Percentiles rank a stretch among this genome's conserved stretches.
These are phyloP conservation scores for Eutrigla gurnardus DNA, from an alignment of 2,797 vertebrate species.

Conservation along the genomic window DNA sequence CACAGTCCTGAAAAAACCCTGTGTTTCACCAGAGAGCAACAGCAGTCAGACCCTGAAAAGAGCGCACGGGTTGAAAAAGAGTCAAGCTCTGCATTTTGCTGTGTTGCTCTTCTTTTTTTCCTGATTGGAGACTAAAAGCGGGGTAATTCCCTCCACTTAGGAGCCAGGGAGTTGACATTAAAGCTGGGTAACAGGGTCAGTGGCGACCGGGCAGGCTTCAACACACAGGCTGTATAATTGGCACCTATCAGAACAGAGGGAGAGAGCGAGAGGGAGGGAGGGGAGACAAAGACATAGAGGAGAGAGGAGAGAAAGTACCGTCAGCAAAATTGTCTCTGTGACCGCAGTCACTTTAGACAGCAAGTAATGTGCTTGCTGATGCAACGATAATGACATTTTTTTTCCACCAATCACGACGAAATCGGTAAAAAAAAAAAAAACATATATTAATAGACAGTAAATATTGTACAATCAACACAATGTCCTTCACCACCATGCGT, in stretches of 20 bases:
- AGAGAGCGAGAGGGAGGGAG: conserved; percentile 32
- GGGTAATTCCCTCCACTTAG: conserved; percentile 86
- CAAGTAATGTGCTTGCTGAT: conserved; percentile 69
- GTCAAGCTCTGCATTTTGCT: conserved; percentile 73
- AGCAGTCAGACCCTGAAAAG: conserved; percentile 62
- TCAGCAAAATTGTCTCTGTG: conserved; percentile 81
- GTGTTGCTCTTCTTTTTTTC: conserved; percentile 60
- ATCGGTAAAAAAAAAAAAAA: conserved; percentile 45
- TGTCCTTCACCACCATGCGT: conserved; percentile 57
- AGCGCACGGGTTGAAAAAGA: conserved; percentile 50
- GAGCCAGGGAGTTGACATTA: conserved; percentile 80
- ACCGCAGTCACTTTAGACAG: conserved; percentile 76
- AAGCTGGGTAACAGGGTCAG: conserved; percentile 80
- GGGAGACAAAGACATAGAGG: conserved; percentile 71
- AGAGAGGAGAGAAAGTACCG: conserved; percentile 71
- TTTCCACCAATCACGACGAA: conserved; percentile 59
- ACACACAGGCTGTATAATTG: conserved; percentile 76
- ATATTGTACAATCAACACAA: conserved; percentile 52
- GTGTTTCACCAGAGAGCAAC: conserved; percentile 65
- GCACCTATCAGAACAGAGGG: conserved; percentile 83
- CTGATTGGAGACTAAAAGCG: conserved; percentile 78
- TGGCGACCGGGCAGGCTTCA: conserved; percentile 75
- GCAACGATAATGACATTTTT: conserved; percentile 72
- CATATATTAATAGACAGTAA: conserved; percentile 53
- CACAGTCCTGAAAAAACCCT: conserved; percentile 62